Base-by-base conservation (phyloP, 2,888 invertebrate genomes). In the Pseudococcus viburni region DNA sequence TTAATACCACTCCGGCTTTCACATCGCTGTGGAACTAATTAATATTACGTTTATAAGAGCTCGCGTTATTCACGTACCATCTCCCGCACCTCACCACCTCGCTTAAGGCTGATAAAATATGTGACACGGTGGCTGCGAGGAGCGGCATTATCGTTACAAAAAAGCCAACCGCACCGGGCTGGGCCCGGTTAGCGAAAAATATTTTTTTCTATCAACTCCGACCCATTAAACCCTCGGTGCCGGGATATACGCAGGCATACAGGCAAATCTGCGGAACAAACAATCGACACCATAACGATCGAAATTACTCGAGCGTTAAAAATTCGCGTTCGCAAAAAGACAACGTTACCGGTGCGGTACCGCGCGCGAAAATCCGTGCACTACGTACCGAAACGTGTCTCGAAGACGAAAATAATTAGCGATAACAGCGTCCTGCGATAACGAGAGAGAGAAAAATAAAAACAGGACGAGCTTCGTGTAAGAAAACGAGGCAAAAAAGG, bases 221-320 rank as follows among this genome's bases (percentile, higher is more conserved):
- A 26, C 68, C 68, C 68, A 68, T 68, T 68, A 68, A 68, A 68
- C 68, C 68, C 68, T 68, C 68, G 68, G 68, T 12, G 22, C 68
- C 26, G 22, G 68, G 68, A 42, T 42, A 42, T 42, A 42, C 42
- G 9, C 42, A 42, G 42, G 42, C 42, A 42, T 9, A 68, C 68
- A 22, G 68, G 68, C 68, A 68, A 68, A 68, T 68, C 68, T 68
- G 68, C 5, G 68, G 68, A 68, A 68, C 68, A 68, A 68, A 68
- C 68, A 68, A 68, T 68, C 68, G 68, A 68, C 68, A 68, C 68
- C 68, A 26, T 68, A 68, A 68, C 68, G 68, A 68, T 68, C 68
- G 68, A 68, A 68, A 68, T 68, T 68, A 68, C 68, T 68, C 68
- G 68, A 68, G 68, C 68, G 68, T 68, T 68, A 68, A 26, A 68